Base-by-base conservation (phyloP, 2,888 invertebrate species). In the Caprella mutica region DNA sequence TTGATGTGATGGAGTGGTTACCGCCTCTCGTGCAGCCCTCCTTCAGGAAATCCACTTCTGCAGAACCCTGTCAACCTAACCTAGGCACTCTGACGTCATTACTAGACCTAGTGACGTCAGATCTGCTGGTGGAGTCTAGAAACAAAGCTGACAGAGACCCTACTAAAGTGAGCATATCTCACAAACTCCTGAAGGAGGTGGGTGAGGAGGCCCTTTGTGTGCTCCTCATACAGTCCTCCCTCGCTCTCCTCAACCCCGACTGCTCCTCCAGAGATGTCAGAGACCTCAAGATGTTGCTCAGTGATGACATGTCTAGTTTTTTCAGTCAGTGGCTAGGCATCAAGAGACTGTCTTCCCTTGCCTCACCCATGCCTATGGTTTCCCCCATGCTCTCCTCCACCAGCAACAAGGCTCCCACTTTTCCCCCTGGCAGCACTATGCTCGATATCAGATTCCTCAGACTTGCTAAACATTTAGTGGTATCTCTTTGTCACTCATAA, bases 301-400 rank as follows among this genome's bases (percentile, higher is more conserved):
- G 35, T 3, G 59, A 64, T 53, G 59, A 64, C 33, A 57, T 54
- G 56, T 58, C 59, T 33, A 23, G 61, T 44, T 63, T 63, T 44
- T 63, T 63, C 55, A 56, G 26, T 24, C 55, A 54, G 8, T 59
- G 59, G 55, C 44, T 59, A 35, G 63, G 63, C 17, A n/a, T n/a
- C n/a, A 48, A 48, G 48, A 27, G 48, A 14, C 19, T 27, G 17
- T 19, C 19, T 24, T 17, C 3, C 30, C 21, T 30, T 17, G 17
- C 33, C 1, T 53, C 43, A 4, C 30, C 33, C 1, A 23, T 24
- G 14, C 42, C 14, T 23, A 29, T n/a, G 5, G 17, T 19, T 12
- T 24, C 19, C 40, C 44, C 5, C 38, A 4, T 40, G 14, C 27
- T 29, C 14, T 21, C 21, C 23, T 17, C 17, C 33, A n/a, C 6